Evolutionary conservation across 2,113 vertebrate species (phyloP), one percentile per base, ranked within the genome.

Genomic region (Himantopus leucocephalus): DNA sequence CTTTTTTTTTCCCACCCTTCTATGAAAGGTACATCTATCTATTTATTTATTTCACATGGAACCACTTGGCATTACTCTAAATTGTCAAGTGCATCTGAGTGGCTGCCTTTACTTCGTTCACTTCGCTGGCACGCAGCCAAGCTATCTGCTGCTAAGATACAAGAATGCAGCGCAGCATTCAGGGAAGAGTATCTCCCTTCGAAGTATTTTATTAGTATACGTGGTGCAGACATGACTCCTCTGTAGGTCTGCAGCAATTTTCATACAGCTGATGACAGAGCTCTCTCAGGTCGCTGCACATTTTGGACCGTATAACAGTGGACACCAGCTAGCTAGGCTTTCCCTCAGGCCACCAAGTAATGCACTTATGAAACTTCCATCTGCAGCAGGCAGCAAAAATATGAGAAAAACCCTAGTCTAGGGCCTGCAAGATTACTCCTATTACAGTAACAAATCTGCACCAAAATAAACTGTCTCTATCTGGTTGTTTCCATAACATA

Each of bases 271-370:
- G 80, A 48, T 78, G 53, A 68, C 34, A 5, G 72, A 79, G 73
- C 35, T 73, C 87, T 94, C 87, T 82, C 85, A 73, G 90, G 53
- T 92, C 87, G 8, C 78, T 84, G 94, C 67, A 37, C 91, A 68
- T 77, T 74, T 13, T 4, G n/a, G 88, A 73, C 87, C 23, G 4
- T n/a, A 37, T 26, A 88, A 92, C 24, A 48, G 66, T 52, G 90
- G 90, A 85, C 85, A 96, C 55, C 52, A 92, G 76, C 14, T 16
- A 92, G 72, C 80, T 67, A 14, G 29, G 79, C n/a, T 79, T 85
- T 60, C 92, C 93, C 92, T 56, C 30, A 26, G 93, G 96, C 41
- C 75, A 74, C 15, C 45, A 64, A 71, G 79, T 47, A 77, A 91
- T 78, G 92, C 88, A 78, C 88, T 93, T 88, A 83, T 0, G 45